Evolutionary conservation across 2,888 invertebrate genomes (phyloP).

Genomic region (Tipula confusa): DNA sequence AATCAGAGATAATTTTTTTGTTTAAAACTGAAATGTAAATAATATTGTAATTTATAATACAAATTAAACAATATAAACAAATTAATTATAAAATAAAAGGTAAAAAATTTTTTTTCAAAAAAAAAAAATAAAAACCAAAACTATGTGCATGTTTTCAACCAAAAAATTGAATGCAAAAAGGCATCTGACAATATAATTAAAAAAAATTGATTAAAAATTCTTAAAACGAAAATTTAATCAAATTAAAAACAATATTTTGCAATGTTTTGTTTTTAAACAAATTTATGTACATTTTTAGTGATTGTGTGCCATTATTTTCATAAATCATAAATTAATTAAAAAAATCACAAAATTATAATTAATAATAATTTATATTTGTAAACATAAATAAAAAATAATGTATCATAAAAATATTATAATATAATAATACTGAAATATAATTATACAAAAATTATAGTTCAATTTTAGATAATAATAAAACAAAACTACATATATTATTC

Average conservation of each 20-base stretch:
- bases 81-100: neutral
- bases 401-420: neutral
- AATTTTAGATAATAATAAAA: neutral
- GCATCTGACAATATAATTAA: neutral
- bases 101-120: too few species aligned
- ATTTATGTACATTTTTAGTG: neutral
- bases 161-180: neutral
- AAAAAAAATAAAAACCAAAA: too few species aligned
- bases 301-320: conserved; percentile 13
- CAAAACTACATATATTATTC: neutral
- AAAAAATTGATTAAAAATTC: neutral
- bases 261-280: neutral
- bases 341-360: neutral
- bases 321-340: neutral
- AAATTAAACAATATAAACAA: neutral
- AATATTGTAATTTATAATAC: neutral
- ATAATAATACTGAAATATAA: neutral
- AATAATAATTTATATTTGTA: neutral
- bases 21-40: neutral
- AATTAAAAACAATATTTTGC: neutral
- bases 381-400: neutral
- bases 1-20: too few species aligned
- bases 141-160: neutral
- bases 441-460: neutral
- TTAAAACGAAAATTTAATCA: neutral